These are phyloP conservation scores for Poliocrania exsul DNA, from an alignment of 2,797 vertebrate species.

Conservation along the genomic window DNA sequence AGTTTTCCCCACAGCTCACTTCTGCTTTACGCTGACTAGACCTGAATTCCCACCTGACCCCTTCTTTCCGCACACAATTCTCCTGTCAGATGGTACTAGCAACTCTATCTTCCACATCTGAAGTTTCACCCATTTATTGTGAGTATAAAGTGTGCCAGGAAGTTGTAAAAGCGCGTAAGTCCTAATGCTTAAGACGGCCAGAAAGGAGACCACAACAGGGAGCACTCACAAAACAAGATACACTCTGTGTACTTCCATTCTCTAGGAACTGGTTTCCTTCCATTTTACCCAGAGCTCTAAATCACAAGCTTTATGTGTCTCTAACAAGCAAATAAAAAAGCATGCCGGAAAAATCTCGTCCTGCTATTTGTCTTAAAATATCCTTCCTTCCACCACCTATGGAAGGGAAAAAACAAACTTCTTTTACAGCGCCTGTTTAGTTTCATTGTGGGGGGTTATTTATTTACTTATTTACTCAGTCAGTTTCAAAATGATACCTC, in stretches of 20 bases:
- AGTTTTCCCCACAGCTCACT: not conserved
- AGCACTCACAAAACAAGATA: not conserved
- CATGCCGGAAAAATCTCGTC: not conserved
- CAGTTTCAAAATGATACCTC: not conserved
- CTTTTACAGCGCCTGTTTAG: not conserved
- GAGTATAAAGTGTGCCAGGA: not conserved
- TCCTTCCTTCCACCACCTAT: not conserved
- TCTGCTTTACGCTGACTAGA: not conserved
- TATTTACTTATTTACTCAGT: not conserved
- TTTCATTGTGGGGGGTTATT: not conserved
- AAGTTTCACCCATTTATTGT: not conserved
- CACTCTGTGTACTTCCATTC: not conserved
- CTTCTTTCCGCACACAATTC: not conserved
- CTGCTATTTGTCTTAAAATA: not conserved
- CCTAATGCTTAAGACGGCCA: not conserved
- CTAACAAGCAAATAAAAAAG: not conserved
- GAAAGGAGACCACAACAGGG: not conserved
- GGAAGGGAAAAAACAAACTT: not conserved
- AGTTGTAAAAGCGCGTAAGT: not conserved
- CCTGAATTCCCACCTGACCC: not conserved
- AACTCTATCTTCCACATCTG: not conserved
- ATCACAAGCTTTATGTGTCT: not conserved
- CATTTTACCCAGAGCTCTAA: not conserved
- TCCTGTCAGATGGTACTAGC: rapidly evolving
- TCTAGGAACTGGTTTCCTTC: not conserved